phyloP scores from a whole-genome alignment of 35 echinoderm and acorn worm species.

The Anneissia japonica region DNA sequence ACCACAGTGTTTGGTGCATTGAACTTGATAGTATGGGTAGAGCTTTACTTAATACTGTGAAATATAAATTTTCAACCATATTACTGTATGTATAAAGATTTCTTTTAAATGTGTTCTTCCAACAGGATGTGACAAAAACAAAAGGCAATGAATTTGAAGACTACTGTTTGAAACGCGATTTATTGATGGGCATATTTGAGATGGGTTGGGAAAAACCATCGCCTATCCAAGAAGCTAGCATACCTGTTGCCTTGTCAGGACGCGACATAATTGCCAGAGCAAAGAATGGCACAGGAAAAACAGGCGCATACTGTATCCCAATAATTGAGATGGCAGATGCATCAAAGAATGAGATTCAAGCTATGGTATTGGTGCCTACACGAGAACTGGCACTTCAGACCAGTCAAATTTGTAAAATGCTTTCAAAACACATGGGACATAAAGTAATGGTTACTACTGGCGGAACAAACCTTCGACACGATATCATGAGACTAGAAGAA shows the following conservation, averaged over 20 bases:
- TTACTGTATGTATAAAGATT: not conserved
- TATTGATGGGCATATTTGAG: conserved; percentile 97
- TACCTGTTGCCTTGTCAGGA: conserved; percentile 77
- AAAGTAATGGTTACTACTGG: conserved; percentile 99
- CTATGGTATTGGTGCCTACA: conserved; percentile 81
- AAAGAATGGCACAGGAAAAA: conserved; percentile 96
- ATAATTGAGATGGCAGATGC: conserved; percentile 47
- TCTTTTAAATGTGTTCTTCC: not conserved
- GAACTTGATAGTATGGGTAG: no score
- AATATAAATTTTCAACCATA: no score
- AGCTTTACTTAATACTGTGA: no score
- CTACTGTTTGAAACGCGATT: conserved; percentile 66
- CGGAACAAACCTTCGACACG: conserved; percentile 85
- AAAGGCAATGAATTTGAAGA: conserved; percentile 99
- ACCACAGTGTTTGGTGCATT: no score
- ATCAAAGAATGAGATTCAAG: conserved; percentile 79
- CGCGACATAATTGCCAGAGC: conserved; percentile 91
- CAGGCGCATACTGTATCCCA: conserved; percentile 81
- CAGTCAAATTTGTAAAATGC: conserved; percentile 93
- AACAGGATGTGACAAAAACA: conserved; percentile 95
- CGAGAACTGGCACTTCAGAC: conserved; percentile 97
- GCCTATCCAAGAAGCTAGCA: conserved; percentile 92
- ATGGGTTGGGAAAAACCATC: conserved; percentile 90
- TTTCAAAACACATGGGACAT: conserved; percentile 86
- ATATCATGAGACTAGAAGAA: conserved; percentile 87